A percentile compares a stretch with the other conserved stretches of the same genome.
These are phyloP conservation scores for Drosophila lini DNA, from an alignment of 1,140 invertebrate species.

Conservation along the genomic window DNA sequence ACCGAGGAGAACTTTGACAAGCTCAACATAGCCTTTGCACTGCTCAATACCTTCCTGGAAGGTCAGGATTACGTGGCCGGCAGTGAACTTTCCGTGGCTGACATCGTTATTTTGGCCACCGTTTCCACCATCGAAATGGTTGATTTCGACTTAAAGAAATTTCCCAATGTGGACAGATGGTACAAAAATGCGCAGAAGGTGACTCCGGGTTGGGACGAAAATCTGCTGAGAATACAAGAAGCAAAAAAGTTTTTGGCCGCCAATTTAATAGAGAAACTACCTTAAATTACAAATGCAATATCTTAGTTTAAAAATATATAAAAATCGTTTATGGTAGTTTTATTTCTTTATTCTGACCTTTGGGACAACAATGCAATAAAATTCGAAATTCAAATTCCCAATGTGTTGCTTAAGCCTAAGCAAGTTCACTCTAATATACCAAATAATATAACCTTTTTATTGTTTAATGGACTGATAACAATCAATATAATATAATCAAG, in stretches of 20 bases:
- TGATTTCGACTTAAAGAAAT: slow-evolving; percentile 87
- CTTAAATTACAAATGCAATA: neutral
- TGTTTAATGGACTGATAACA: neutral
- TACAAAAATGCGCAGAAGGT: slow-evolving; percentile 88
- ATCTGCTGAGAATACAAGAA: slow-evolving; percentile 75
- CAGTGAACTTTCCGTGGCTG: slow-evolving; percentile 85
- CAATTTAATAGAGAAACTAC: slow-evolving; percentile 19
- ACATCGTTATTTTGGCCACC: slow-evolving; percentile 82
- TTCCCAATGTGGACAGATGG: slow-evolving; percentile 89
- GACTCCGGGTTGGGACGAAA: slow-evolving; percentile 90
- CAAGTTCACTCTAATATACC: neutral
- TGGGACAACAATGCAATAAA: too few species aligned
- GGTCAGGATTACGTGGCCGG: slow-evolving; percentile 88
- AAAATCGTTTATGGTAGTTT: too few species aligned
- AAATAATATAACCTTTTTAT: neutral
- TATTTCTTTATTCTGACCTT: too few species aligned
- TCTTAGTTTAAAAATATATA: neutral
- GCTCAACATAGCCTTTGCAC: slow-evolving; percentile 86
- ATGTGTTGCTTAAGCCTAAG: neutral
- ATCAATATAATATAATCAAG: neutral
- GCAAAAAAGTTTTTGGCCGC: slow-evolving; percentile 25
- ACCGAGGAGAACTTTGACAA: slow-evolving; percentile 87
- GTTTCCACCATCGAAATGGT: slow-evolving; percentile 88
- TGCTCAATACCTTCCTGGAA: slow-evolving; percentile 88
- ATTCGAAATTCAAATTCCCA: too few species aligned